Evolutionary conservation across 92 coral and sea anemone species (phyloP).

Genomic region (Muricea muricata): DNA sequence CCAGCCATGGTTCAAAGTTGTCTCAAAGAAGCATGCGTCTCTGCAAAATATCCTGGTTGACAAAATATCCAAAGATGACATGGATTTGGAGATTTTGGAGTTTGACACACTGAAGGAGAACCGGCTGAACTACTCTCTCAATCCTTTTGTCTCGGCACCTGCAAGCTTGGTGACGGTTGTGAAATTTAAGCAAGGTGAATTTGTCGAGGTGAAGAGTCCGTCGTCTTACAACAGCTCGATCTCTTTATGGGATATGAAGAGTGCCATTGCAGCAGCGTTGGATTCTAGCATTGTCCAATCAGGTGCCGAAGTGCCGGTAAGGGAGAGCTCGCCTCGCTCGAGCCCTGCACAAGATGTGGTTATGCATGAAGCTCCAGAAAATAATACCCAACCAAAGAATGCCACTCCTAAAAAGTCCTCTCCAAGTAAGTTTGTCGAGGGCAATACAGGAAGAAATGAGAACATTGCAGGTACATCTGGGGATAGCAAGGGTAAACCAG

Average conservation of each 20-base stretch:
- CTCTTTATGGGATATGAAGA: conserved; percentile 23
- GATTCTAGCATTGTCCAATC: conserved; percentile 20
- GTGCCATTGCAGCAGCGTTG: conserved; percentile 10
- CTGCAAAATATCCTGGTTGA: not conserved
- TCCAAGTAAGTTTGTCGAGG: not conserved
- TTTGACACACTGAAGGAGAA: not conserved
- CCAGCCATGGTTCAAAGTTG: conserved; percentile 6
- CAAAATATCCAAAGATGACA: conserved; percentile 2
- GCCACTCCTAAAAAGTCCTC: not conserved
- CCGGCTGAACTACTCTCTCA: not conserved
- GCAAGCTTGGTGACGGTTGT: conserved; percentile 29
- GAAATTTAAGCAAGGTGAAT: conserved; percentile 21
- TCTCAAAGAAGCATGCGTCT: not conserved
- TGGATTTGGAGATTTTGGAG: not conserved
- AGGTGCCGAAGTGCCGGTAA: not conserved
- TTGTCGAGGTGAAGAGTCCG: conserved; percentile 25
- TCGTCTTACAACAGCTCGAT: conserved; percentile 35
- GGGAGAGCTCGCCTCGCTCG: not conserved
- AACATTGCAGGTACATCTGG: not conserved
- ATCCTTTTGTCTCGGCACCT: not conserved
- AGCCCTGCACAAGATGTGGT: not conserved
- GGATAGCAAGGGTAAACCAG: not conserved
- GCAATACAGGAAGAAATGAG: not conserved
- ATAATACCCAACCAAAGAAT: not conserved
- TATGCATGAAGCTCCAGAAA: not conserved